Evolutionary conservation across 1,140 invertebrate species (phyloP).

Genomic region (Psilanteris sp.): DNA sequence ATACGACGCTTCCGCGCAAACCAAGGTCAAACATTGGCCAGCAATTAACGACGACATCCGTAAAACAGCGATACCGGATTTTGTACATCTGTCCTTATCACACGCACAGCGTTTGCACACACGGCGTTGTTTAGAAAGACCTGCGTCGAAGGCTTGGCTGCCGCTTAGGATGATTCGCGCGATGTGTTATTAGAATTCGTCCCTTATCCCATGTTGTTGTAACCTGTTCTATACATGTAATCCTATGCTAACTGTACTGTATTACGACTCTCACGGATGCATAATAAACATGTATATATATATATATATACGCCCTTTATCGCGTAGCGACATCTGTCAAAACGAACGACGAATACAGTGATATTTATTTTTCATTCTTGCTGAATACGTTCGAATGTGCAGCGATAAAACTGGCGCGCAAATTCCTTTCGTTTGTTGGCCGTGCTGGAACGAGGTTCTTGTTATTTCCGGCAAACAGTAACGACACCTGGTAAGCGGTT

Average conservation of each 20-base stretch:
- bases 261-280: conserved; percentile 74
- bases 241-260: conserved; percentile 73
- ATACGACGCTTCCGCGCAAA: not conserved
- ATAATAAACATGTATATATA: conserved; percentile 70
- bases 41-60: not conserved
- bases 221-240: conserved; percentile 73
- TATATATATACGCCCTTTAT: conserved; percentile 72
- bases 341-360: conserved; percentile 44
- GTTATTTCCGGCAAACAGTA: conserved; percentile 13
- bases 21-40: not conserved
- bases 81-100: too few relatives aligned
- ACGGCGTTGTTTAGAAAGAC: too few relatives aligned
- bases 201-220: conserved; percentile 69
- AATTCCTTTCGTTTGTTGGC: conserved; percentile 17
- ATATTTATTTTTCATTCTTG: conserved; percentile 60
- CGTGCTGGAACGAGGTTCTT: conserved; percentile 20
- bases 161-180: conserved; percentile 60
- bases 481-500: conserved; percentile 19
- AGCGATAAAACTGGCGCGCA: conserved; percentile 55
- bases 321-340: conserved; percentile 68
- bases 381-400: conserved; percentile 33
- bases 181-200: conserved; percentile 62
- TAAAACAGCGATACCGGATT: too few relatives aligned
- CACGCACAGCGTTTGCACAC: too few relatives aligned
- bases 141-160: not conserved